These are phyloP conservation scores for Popillia japonica DNA, from an alignment of 1,140 invertebrate genomes.

Conservation along the genomic window DNA sequence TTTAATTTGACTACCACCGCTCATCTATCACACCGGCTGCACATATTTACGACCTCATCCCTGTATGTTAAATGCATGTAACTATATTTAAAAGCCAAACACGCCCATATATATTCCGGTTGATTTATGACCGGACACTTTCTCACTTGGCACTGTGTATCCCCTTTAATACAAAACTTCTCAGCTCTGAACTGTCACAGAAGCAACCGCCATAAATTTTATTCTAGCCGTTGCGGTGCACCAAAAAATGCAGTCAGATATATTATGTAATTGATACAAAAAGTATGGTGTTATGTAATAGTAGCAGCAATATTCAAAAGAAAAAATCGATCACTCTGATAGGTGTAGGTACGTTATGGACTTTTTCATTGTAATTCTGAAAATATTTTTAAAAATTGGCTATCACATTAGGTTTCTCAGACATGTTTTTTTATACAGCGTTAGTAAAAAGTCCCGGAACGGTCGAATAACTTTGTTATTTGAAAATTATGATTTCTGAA, in stretches of 20 bases:
- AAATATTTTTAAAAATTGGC: too few relatives aligned
- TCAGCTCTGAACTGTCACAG: neutral
- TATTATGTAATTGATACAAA: neutral
- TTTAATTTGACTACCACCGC: neutral
- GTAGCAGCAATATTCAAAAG: neutral
- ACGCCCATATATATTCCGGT: neutral
- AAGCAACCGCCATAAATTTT: neutral
- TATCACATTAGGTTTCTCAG: too few relatives aligned
- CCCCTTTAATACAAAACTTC: neutral
- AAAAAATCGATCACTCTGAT: too few relatives aligned
- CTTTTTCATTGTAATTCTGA: too few relatives aligned
- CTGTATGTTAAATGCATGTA: slow-evolving; percentile 5
- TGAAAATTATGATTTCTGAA: too few relatives aligned
- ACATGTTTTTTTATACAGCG: too few relatives aligned
- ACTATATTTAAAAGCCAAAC: slow-evolving; percentile 9
- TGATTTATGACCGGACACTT: slow-evolving; percentile 2
- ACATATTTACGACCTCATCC: neutral
- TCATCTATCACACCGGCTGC: neutral
- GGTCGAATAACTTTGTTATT: too few relatives aligned
- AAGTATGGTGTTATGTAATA: neutral
- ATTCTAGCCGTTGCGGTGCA: neutral
- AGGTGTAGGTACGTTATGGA: too few relatives aligned
- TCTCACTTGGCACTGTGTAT: neutral
- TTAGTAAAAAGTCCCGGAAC: too few relatives aligned
- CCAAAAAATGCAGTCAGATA: slow-evolving; percentile 9